Evolutionary conservation across 2,888 invertebrate genomes (phyloP).

Genomic region (Boloria selene): DNA sequence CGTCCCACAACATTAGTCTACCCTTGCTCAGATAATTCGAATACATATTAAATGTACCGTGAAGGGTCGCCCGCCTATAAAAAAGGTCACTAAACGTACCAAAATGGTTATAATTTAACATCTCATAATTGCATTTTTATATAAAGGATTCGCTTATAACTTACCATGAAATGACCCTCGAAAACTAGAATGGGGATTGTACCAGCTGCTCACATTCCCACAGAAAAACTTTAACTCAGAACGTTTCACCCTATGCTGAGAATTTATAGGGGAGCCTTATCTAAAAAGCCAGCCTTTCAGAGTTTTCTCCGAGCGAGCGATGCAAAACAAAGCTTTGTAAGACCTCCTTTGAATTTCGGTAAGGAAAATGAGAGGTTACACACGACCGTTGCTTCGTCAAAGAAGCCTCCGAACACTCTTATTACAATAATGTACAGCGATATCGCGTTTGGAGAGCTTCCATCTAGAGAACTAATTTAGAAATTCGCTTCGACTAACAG

Average conservation of each 20-base stretch:
- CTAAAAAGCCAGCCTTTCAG: conserved; percentile 80
- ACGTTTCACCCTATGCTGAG: conserved; percentile 66
- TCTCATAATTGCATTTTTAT: conserved; percentile 31
- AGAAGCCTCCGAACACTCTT: conserved; percentile 72
- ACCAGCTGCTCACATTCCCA: conserved; percentile 71
- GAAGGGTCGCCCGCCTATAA: conserved; percentile 28
- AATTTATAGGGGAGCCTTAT: conserved; percentile 79
- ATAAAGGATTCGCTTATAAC: conserved; percentile 27
- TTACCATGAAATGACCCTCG: conserved; percentile 56
- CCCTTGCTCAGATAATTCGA: conserved; percentile 27
- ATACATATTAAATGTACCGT: conserved; percentile 32
- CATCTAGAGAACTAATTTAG: conserved; percentile 42
- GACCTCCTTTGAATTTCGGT: conserved; percentile 80
- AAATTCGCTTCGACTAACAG: conserved; percentile 24
- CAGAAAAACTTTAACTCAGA: conserved; percentile 70
- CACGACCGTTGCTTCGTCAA: conserved; percentile 60
- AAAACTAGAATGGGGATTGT: conserved; percentile 65
- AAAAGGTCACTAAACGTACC: conserved; percentile 26
- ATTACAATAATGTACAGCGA: conserved; percentile 77
- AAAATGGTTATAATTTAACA: conserved; percentile 29
- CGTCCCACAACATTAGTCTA: conserved; percentile 23
- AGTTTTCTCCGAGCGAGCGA: conserved; percentile 71
- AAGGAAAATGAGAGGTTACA: conserved; percentile 81
- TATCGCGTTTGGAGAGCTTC: conserved; percentile 67
- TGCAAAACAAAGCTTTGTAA: conserved; percentile 81